These are phyloP conservation scores for Trichosurus vulpecula DNA, from an alignment of 2,797 vertebrate genomes.

Conservation along the genomic window DNA sequence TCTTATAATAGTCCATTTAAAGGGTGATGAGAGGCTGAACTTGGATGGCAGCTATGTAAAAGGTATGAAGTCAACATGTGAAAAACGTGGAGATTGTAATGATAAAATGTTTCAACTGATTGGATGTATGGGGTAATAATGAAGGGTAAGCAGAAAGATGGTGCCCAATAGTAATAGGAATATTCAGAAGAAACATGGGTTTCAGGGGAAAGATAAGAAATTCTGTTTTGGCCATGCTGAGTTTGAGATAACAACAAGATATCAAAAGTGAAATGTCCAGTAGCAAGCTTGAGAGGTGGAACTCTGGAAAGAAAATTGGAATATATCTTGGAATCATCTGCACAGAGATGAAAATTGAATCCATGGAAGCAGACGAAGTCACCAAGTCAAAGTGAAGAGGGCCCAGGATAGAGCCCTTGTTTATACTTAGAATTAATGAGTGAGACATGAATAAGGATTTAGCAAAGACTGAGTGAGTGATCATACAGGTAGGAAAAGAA, in stretches of 20 bases:
- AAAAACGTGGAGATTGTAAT: neutral
- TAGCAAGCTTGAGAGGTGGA: neutral
- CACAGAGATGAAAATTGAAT: too few relatives aligned
- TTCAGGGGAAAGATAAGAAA: neutral
- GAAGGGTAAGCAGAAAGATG: too few relatives aligned
- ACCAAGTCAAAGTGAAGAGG: neutral
- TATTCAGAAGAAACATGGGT: neutral
- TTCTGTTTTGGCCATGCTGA: neutral
- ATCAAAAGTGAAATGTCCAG: neutral
- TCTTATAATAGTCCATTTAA: neutral
- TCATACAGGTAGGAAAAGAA: neutral
- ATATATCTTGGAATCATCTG: neutral
- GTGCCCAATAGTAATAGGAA: neutral
- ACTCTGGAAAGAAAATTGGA: neutral
- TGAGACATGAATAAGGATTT: neutral
- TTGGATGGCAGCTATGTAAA: too few relatives aligned
- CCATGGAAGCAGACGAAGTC: neutral
- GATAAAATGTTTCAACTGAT: neutral
- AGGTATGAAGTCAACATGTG: too few relatives aligned
- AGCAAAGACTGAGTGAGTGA: neutral
- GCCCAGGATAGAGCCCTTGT: neutral
- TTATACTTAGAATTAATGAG: neutral
- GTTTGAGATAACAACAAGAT: neutral
- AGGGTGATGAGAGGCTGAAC: too few relatives aligned
- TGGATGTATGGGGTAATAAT: neutral